Evolutionary conservation across 2,888 invertebrate genomes (phyloP).

Genomic region (Lycophotia porphyrea): DNA sequence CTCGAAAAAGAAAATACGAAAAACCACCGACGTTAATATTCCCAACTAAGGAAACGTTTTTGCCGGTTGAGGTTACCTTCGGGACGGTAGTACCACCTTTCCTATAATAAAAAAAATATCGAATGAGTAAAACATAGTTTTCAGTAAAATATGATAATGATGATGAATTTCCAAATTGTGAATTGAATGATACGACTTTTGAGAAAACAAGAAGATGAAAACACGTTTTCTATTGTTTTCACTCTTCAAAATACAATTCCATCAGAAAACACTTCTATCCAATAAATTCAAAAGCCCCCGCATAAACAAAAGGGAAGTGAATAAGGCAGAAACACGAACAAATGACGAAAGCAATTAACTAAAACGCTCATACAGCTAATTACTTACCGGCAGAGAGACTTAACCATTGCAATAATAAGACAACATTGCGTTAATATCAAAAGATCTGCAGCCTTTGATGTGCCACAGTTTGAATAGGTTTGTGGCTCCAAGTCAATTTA

Average conservation of each 20-base stretch:
- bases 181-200: too few species aligned
- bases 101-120: too few species aligned
- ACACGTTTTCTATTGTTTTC: background rate
- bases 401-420: conserved; percentile 25
- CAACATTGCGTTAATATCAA: conserved; percentile 23
- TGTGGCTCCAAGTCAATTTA: conserved; percentile 34
- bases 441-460: conserved; percentile 40
- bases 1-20: too few species aligned
- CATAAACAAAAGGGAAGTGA: background rate
- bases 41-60: too few species aligned
- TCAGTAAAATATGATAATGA: too few species aligned
- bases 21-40: too few species aligned
- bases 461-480: conserved; percentile 11
- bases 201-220: background rate
- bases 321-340: background rate
- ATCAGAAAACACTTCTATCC: background rate
- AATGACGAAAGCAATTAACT: conserved; percentile 4
- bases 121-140: too few species aligned
- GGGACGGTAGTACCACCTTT: too few species aligned
- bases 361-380: conserved; percentile 15
- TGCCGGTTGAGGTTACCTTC: too few species aligned
- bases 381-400: background rate
- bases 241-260: background rate
- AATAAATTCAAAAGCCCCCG: background rate
- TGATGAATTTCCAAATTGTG: too few species aligned